Percentiles rank a stretch among this genome's conserved stretches.
Conservation (phyloP, 53 echinoderm and acorn worm species). For the Echinometra lucunter region DNA sequence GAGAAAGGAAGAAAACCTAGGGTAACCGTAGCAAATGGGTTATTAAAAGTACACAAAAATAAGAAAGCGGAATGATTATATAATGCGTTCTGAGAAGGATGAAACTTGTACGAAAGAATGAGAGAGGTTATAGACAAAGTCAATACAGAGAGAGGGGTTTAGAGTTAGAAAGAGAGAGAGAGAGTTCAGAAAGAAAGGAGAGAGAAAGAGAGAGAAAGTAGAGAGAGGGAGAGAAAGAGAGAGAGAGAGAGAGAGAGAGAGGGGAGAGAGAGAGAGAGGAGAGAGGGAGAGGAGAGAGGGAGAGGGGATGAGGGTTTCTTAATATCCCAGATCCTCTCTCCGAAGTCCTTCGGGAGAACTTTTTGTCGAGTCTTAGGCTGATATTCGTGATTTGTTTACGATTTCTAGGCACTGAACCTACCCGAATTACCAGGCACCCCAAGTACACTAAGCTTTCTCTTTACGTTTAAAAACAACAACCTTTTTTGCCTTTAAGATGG, state of each 20-base stretch:
- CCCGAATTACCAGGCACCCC: not conserved
- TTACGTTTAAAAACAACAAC: not conserved
- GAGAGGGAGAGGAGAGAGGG: not conserved
- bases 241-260: not conserved
- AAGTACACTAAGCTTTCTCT: not conserved
- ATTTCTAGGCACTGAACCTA: not conserved
- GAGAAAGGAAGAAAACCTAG: not conserved
- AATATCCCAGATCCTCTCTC: too few species aligned
- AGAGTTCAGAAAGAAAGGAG: not conserved
- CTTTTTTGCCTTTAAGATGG: not conserved
- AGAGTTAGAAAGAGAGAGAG: not conserved
- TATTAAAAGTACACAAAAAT: too few species aligned
- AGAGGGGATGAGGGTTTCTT: too few species aligned
- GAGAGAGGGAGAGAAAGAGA: not conserved
- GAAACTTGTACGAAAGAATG: too few species aligned
- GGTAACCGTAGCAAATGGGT: too few species aligned
- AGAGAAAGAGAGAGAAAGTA: not conserved
- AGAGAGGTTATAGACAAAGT: too few species aligned
- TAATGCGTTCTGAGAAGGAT: too few species aligned
- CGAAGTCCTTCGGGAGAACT: not conserved
- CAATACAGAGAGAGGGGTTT: too few species aligned
- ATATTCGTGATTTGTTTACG: slow-evolving; percentile 13
- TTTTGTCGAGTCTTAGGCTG: not conserved
- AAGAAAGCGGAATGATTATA: too few species aligned
- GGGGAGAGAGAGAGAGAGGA: not conserved